Evolutionary conservation across 1,140 invertebrate species (phyloP).

Genomic region (Amyelois transitella): DNA sequence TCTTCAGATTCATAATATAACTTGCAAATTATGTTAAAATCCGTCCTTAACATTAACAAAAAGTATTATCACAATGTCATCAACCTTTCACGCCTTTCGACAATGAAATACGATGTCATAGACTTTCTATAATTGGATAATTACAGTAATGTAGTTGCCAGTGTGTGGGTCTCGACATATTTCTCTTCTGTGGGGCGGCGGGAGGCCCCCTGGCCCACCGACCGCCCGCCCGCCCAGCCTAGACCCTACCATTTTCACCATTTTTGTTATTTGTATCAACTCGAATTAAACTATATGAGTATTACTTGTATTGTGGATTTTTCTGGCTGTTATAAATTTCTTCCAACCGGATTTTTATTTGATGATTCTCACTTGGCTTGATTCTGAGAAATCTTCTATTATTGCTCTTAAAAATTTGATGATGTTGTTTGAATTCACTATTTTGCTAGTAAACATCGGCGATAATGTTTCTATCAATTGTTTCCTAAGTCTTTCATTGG

Average conservation of each 20-base stretch:
- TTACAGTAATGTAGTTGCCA: slow-evolving; percentile 61
- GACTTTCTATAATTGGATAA: slow-evolving; percentile 55
- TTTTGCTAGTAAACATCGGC: too few relatives aligned
- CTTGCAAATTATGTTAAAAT: not conserved
- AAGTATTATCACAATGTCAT: slow-evolving; percentile 10
- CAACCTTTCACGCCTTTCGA: slow-evolving; percentile 9
- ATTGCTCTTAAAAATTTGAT: too few relatives aligned
- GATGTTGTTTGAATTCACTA: too few relatives aligned
- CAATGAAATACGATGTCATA: slow-evolving; percentile 14
- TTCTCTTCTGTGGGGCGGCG: slow-evolving; percentile 28
- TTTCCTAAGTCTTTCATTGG: too few relatives aligned
- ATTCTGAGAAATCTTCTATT: too few relatives aligned
- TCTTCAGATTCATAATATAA: not conserved
- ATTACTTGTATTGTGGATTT: too few relatives aligned
- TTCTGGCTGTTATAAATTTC: too few relatives aligned
- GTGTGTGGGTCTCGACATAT: slow-evolving; percentile 53
- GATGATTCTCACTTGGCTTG: too few relatives aligned
- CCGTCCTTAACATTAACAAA: not conserved
- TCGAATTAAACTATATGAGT: slow-evolving; percentile 12
- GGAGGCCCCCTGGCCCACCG: slow-evolving; percentile 22
- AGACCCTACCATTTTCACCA: slow-evolving; percentile 30
- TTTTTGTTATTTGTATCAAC: not conserved
- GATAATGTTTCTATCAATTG: too few relatives aligned
- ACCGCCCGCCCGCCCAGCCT: not conserved
- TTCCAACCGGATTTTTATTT: too few relatives aligned